Evolutionary conservation across 2,888 invertebrate genomes (phyloP).

Genomic region (Boloria selene): DNA sequence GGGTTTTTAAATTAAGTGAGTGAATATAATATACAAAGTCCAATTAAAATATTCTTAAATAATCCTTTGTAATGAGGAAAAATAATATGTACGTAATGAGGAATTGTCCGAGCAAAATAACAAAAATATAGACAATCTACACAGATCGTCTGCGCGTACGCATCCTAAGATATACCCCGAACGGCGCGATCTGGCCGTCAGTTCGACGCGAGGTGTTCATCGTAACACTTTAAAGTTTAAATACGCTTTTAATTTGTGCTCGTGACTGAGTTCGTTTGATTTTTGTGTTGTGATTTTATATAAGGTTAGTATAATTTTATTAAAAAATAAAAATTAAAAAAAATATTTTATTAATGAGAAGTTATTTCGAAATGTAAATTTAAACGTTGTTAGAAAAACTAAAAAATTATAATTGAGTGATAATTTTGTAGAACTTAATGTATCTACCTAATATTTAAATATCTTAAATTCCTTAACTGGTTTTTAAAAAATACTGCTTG

Average conservation of each 20-base stretch:
- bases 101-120: constrained; percentile 24
- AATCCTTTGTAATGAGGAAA: background rate
- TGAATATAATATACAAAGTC: no score
- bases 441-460: background rate
- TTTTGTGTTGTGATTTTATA: constrained; percentile 12
- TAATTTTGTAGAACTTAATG: no score
- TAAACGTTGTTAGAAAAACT: no score
- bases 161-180: constrained; percentile 48
- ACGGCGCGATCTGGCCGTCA: constrained; percentile 46
- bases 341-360: no score
- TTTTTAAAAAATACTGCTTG: background rate
- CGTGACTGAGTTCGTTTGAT: constrained; percentile 13
- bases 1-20: no score
- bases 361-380: no score
- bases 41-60: background rate
- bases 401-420: no score
- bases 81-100: no score
- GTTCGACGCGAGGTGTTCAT: constrained; percentile 48
- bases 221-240: constrained; percentile 33
- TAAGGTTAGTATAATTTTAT: constrained; percentile 11
- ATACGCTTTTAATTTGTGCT: constrained; percentile 14
- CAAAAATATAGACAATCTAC: constrained; percentile 44
- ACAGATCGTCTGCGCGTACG: constrained; percentile 41
- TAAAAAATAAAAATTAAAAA: no score
- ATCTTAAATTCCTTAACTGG: background rate